These are phyloP conservation scores for Gila robusta DNA, from an alignment of 2,797 vertebrate genomes.

Conservation along the genomic window DNA sequence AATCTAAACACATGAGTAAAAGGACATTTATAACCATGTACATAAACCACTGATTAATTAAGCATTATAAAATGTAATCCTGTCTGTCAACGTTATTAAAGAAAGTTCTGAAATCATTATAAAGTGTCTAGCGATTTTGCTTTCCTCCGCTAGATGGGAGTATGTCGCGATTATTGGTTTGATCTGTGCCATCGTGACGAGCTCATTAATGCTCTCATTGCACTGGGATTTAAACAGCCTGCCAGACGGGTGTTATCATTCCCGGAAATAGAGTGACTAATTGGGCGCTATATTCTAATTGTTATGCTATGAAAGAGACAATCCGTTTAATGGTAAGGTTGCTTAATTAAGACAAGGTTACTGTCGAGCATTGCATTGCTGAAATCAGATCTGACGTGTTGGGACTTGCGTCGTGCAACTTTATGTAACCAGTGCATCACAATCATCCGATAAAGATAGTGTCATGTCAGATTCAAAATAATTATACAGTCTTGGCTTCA, in stretches of 20 bases:
- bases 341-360: slow-evolving; percentile 49
- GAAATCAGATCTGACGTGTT: slow-evolving; percentile 49
- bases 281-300: slow-evolving; percentile 55
- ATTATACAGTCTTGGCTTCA: background rate
- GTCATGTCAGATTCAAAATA: background rate
- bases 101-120: background rate
- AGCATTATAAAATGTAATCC: background rate
- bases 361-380: slow-evolving; percentile 37
- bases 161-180: slow-evolving; percentile 31
- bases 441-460: background rate
- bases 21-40: background rate
- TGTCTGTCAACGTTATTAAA: background rate
- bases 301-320: slow-evolving; percentile 44
- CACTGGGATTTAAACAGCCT: slow-evolving; percentile 60
- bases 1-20: background rate
- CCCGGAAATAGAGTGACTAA: slow-evolving; percentile 54
- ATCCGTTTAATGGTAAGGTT: slow-evolving; percentile 46
- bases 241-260: slow-evolving; percentile 64
- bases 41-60: background rate
- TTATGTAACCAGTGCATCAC: slow-evolving; percentile 22
- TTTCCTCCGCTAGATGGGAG: slow-evolving; percentile 68
- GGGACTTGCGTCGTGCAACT: background rate
- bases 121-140: background rate
- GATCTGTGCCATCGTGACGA: slow-evolving; percentile 60
- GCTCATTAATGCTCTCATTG: slow-evolving; percentile 69